These are phyloP conservation scores for Drosophila kepulauana DNA, from an alignment of 1,140 invertebrate genomes.

Conservation along the genomic window DNA sequence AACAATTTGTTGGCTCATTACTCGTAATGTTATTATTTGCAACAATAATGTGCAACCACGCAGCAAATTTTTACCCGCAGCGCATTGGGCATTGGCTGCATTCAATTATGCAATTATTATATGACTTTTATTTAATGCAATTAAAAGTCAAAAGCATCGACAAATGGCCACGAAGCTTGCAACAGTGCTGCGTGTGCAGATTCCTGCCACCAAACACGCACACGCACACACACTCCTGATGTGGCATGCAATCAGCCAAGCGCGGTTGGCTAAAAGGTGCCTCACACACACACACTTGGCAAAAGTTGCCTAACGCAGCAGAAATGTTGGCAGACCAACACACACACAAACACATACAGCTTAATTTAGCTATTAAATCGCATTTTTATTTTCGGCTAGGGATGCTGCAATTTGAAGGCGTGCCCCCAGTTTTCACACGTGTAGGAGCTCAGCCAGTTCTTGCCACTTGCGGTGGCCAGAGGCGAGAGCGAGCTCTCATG, in stretches of 20 bases:
- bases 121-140: constrained; percentile 63
- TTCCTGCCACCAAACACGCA: constrained; percentile 16
- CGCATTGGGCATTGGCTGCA: constrained; percentile 35
- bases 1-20: constrained; percentile 41
- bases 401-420: constrained; percentile 17
- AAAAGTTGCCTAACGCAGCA: constrained; percentile 69
- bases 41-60: constrained; percentile 47
- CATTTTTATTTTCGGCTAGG: constrained; percentile 61
- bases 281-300: constrained; percentile 10
- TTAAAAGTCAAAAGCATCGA: constrained; percentile 64
- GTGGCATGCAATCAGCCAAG: constrained; percentile 56
- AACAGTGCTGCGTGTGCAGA: constrained; percentile 49
- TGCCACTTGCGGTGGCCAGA: constrained; percentile 34
- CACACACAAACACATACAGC: constrained; percentile 10
- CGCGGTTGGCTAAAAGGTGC: constrained; percentile 29
- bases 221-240: constrained; percentile 6
- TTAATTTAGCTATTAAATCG: constrained; percentile 80
- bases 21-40: constrained; percentile 30
- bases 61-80: constrained; percentile 32
- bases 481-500: neutral
- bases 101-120: constrained; percentile 64
- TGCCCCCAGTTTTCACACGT: constrained; percentile 29
- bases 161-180: constrained; percentile 29
- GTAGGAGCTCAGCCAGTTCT: constrained; percentile 38
- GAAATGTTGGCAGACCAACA: constrained; percentile 30